Percentiles rank a stretch among this genome's conserved stretches.
Evolutionary conservation across 2,113 vertebrate genomes (phyloP).

Genomic region (Macaca fascicularis): DNA sequence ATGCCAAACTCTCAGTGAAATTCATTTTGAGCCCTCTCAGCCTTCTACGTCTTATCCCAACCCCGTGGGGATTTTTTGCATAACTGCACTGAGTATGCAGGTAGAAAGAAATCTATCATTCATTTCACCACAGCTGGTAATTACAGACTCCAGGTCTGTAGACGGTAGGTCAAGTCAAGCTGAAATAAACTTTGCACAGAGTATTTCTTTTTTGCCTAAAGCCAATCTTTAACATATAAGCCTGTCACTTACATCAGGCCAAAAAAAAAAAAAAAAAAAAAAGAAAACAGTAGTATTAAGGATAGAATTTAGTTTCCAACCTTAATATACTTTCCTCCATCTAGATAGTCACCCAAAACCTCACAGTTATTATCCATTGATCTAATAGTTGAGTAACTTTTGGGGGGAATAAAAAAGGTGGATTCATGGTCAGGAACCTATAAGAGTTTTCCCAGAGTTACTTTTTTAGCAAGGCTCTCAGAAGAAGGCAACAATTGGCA

Average conservation of each 20-base stretch:
- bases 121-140: not conserved
- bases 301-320: not conserved
- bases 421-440: not conserved
- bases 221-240: not conserved
- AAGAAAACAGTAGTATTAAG: not conserved
- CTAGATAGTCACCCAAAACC: not conserved
- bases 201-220: not conserved
- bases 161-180: not conserved
- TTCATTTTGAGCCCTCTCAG: not conserved
- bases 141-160: not conserved
- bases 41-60: not conserved
- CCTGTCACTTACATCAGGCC: not conserved
- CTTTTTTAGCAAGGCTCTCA: not conserved
- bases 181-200: conserved; percentile 8
- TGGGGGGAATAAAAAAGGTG: not conserved
- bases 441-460: conserved; percentile 5
- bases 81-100: not conserved
- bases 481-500: not conserved
- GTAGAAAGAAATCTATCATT: not conserved
- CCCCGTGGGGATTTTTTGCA: not conserved
- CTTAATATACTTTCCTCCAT: not conserved
- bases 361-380: not conserved
- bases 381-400: not conserved
- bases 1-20: not conserved
- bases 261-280: not conserved